Conservation (phyloP, 2,113 vertebrate genomes). For the Cyanoramphus novaezelandiae region DNA sequence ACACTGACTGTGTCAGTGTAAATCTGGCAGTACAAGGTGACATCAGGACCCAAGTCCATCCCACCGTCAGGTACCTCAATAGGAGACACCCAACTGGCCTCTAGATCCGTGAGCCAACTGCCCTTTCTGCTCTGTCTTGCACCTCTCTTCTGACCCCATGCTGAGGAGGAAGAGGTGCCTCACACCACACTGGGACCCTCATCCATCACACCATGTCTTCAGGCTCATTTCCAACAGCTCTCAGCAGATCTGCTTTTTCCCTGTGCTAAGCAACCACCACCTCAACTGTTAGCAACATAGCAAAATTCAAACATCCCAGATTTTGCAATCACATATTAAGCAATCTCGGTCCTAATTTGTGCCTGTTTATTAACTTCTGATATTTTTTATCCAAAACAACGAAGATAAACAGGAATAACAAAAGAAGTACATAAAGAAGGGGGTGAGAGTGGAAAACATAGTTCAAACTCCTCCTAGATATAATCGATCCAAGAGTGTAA, state of each 20-base stretch:
- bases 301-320: neutral
- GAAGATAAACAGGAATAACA: neutral
- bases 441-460: neutral
- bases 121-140: neutral
- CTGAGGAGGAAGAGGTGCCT: neutral
- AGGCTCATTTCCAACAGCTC: neutral
- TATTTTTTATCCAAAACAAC: neutral
- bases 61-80: neutral
- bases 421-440: neutral
- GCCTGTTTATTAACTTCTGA: neutral
- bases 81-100: neutral
- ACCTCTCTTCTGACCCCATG: neutral
- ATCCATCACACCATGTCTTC: neutral
- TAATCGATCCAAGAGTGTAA: neutral
- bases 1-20: neutral
- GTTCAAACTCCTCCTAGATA: neutral
- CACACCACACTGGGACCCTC: neutral
- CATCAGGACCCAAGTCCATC: neutral
- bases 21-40: neutral
- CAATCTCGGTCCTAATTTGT: neutral
- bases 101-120: neutral
- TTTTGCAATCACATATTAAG: neutral
- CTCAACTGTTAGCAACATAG: neutral
- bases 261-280: neutral
- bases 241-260: neutral